Evolutionary conservation across 2,113 vertebrate species (phyloP), one percentile per base, ranked within the genome.

Genomic region (Pollimyrus isidori): DNA sequence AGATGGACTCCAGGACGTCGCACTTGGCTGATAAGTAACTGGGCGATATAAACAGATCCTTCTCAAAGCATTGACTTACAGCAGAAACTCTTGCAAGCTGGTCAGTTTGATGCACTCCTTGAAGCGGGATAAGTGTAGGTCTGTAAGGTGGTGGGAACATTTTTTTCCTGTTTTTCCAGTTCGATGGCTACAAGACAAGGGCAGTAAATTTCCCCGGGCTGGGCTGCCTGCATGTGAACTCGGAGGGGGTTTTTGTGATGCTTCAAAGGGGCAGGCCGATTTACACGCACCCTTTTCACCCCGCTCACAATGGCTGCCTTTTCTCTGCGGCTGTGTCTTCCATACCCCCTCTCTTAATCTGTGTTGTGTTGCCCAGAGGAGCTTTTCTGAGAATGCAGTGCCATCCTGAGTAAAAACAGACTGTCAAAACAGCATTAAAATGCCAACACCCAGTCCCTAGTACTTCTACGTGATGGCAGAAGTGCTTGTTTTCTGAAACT

Each of bases 241-340:
- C 9, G 2, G 42, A 23, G 82, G 45, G 3, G 30, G 4, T 39
- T 39, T 48, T 85, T 49, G 45, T 85, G 83, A n/a, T 26, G 42
- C 45, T 50, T 50, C 23, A 49, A 26, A 49, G 45, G 46, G 46
- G 10, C 45, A 4, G 7, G 13, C 83, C 48, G 83, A 86, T 86
- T 86, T 86, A 86, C 45, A 50, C 13, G 23, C 48, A 86, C 19
- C 45, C 45, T 86, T 84, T 86, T 86, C 83, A 86, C 83, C 45
- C 23, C 0, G 2, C 83, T 86, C 19, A 86, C 83, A 86, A 86
- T 49, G 45, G 45, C 11, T 7, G 83, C 48, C 15, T 86, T 50
- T 50, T 86, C 73, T 42, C 73, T 19, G 35, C 4, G 73, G 35
- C 69, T 35, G 2, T 21, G 69, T 30, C 35, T 35, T 39, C 30